phyloP scores from a whole-genome alignment of 2,888 invertebrate genomes.

The Trissonchulus sp. region DNA sequence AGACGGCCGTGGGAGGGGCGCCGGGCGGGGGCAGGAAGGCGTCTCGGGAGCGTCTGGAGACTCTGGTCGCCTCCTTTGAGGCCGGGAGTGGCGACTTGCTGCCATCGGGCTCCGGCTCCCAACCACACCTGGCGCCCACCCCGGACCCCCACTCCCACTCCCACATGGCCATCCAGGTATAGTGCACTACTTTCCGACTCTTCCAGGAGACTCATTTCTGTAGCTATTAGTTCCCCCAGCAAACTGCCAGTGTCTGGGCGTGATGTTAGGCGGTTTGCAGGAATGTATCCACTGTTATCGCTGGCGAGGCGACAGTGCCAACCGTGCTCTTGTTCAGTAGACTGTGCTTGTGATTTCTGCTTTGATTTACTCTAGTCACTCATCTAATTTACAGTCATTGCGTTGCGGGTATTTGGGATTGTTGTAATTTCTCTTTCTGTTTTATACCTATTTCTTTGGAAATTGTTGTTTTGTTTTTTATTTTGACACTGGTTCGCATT shows the following conservation, averaged over 20 bases:
- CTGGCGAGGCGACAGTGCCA: too few species aligned
- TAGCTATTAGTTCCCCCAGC: background rate
- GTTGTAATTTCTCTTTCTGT: too few species aligned
- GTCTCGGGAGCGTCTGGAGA: background rate
- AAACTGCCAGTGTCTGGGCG: background rate
- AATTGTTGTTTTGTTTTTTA: too few species aligned
- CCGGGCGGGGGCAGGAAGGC: background rate
- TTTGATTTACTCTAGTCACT: too few species aligned
- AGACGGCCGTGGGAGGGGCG: background rate
- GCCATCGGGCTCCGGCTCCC: background rate
- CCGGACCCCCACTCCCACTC: background rate
- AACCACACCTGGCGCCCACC: background rate
- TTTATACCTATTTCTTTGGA: too few species aligned
- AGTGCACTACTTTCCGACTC: background rate
- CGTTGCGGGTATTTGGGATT: too few species aligned
- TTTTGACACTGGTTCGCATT: too few species aligned
- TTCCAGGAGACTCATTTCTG: background rate
- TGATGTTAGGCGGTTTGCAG: too few species aligned
- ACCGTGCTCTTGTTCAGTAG: too few species aligned
- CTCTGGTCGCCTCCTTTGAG: background rate
- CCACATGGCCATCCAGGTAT: background rate
- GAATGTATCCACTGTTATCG: too few species aligned
- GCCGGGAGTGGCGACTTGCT: background rate
- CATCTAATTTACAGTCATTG: too few species aligned
- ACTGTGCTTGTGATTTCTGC: too few species aligned